These are phyloP conservation scores for Steatornis caripensis DNA, from an alignment of 2,113 vertebrate species.

Conservation along the genomic window DNA sequence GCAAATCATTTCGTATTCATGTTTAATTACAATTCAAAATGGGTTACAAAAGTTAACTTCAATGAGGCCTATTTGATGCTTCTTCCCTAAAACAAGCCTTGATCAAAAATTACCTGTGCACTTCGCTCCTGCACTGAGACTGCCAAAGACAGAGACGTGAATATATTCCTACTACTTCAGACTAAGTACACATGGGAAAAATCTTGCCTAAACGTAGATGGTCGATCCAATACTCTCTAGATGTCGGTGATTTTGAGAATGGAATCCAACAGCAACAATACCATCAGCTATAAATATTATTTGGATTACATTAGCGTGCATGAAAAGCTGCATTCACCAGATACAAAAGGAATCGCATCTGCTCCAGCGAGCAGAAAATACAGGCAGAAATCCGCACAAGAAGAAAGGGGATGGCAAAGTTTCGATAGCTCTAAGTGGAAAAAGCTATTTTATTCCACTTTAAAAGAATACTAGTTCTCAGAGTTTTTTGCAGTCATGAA, in stretches of 20 bases:
- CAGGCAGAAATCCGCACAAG: neutral
- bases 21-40: neutral
- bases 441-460: neutral
- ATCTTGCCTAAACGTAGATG: neutral
- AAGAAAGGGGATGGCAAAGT: neutral
- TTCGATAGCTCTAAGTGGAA: neutral
- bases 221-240: neutral
- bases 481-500: neutral
- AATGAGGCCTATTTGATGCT: neutral
- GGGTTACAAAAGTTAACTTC: neutral
- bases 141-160: fast-evolving
- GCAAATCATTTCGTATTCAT: neutral
- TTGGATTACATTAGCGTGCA: neutral
- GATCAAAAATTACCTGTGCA: neutral
- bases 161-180: neutral
- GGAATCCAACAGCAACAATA: neutral
- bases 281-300: neutral
- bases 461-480: neutral
- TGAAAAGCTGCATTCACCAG: neutral
- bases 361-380: neutral
- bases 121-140: neutral
- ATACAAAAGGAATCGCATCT: neutral
- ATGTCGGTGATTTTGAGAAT: neutral
- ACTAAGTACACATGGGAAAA: fast-evolving
- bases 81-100: neutral